Evolutionary conservation across 2,113 vertebrate species (phyloP), one percentile per base, ranked within the genome.

Genomic region (Lichenostomus cassidix): DNA sequence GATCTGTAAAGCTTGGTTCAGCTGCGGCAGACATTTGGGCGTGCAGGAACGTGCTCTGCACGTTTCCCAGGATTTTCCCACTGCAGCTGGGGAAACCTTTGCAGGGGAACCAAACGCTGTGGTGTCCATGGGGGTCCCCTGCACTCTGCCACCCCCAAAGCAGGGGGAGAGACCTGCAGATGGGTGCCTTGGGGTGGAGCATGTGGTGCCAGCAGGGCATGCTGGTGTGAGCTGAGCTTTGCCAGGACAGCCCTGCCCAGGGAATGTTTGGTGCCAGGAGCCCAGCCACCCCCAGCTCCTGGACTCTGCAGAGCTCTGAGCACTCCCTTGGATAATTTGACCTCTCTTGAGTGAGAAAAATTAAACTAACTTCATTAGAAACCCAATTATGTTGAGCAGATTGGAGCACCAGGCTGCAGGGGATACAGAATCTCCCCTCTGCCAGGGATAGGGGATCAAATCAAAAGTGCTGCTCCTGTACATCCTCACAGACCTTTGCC

Each of bases 131-230:
- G 33, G 22, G 50, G 2, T 47, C 11, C 27, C 28, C 7, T 20
- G 0, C 52, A 29, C 0, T 0, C 37, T 73, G 58, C n/a, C 1
- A 1, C 2, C 6, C 46, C 62, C 0, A 0, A 13, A 44, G 35
- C n/a, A 55, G 29, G 87, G 58, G 23, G 17, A 73, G 47, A n/a
- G 10, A 27, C 22, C 2, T 5, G 24, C 1, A 7, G 27, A 2
- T 0, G 6, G 11, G 7, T 39, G 60, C n/a, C 22, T 44, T 1
- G 3, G 53, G 25, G 20, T 24, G 46, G 42, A 65, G 41, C 27
- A 12, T 0, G 2, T 56, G 15, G 2, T 56, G 15, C 56, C 56
- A 76, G 65, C 3, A 6, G 0, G 4, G 35, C 4, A 1, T 1
- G 18, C 2, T 44, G 64, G 35, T 5, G 5, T 44, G 33, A 65